phyloP scores from a whole-genome alignment of 1,140 invertebrate species.

The Aphidius ervi region DNA sequence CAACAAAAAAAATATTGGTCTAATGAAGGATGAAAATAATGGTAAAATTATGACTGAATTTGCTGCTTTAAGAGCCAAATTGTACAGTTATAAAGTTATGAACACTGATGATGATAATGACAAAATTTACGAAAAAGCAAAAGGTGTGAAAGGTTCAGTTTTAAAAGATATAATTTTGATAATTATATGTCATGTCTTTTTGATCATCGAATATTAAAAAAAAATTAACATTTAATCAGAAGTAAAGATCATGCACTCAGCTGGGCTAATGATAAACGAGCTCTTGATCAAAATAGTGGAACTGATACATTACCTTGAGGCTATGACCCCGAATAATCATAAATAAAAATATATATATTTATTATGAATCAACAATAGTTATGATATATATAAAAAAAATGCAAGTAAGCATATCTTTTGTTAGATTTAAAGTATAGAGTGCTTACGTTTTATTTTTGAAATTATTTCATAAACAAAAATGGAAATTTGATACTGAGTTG shows the following conservation, averaged over 20 bases:
- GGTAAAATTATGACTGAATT: constrained; percentile 1
- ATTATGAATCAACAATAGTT: too few species aligned
- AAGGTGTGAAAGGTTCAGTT: not conserved
- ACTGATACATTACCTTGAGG: too few species aligned
- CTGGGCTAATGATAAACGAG: too few species aligned
- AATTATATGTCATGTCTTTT: not conserved
- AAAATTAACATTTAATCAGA: not conserved
- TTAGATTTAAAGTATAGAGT: too few species aligned
- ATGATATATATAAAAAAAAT: too few species aligned
- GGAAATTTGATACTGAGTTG: too few species aligned
- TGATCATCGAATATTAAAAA: not conserved
- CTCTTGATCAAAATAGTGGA: too few species aligned
- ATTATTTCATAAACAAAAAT: too few species aligned
- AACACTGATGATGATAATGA: not conserved
- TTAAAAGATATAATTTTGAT: not conserved
- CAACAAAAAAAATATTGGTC: constrained; percentile 6
- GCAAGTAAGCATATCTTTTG: too few species aligned
- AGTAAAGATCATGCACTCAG: not conserved
- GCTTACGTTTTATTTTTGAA: too few species aligned
- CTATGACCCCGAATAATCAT: too few species aligned
- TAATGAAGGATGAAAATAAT: constrained; percentile 7
- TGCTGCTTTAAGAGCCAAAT: not conserved
- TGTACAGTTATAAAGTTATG: not conserved
- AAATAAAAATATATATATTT: too few species aligned
- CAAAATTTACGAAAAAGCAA: not conserved